These are phyloP conservation scores for Yponomeuta plumbellus DNA, from an alignment of 2,888 invertebrate species.

Conservation along the genomic window DNA sequence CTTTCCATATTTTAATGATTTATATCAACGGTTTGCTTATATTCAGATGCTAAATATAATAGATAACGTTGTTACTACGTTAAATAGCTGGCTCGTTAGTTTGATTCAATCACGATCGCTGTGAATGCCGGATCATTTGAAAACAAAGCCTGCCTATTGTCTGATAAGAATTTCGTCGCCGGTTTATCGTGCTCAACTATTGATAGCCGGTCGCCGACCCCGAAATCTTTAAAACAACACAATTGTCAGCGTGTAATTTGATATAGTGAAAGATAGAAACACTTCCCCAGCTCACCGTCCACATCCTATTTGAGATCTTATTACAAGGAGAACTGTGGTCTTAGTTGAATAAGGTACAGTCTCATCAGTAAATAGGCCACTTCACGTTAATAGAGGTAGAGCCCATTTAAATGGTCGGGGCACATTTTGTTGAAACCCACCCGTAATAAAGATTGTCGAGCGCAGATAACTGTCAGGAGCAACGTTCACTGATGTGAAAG, in stretches of 20 bases:
- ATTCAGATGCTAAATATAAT: no score
- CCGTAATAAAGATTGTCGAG: neutral
- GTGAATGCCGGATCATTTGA: slow-evolving; percentile 45
- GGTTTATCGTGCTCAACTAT: slow-evolving; percentile 49
- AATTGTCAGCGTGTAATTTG: neutral
- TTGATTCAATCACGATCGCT: neutral
- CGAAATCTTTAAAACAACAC: slow-evolving; percentile 19
- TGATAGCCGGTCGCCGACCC: slow-evolving; percentile 68
- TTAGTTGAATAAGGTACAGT: neutral
- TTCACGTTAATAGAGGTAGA: neutral
- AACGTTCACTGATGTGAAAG: slow-evolving; percentile 11
- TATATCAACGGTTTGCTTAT: no score
- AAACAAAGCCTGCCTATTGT: slow-evolving; percentile 61
- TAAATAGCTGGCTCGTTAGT: neutral
- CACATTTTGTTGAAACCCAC: neutral
- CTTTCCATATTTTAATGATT: no score
- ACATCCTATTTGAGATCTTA: neutral
- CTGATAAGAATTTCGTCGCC: slow-evolving; percentile 60
- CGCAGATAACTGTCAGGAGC: slow-evolving; percentile 8
- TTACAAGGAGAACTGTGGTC: neutral
- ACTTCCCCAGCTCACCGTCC: neutral
- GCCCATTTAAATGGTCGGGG: neutral
- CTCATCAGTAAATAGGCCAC: neutral
- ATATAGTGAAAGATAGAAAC: neutral
- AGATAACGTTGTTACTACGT: neutral